A percentile compares a stretch with the other conserved stretches of the same genome.
Conservation (phyloP, 2,113 vertebrate species). For the Saiga tatarica region DNA sequence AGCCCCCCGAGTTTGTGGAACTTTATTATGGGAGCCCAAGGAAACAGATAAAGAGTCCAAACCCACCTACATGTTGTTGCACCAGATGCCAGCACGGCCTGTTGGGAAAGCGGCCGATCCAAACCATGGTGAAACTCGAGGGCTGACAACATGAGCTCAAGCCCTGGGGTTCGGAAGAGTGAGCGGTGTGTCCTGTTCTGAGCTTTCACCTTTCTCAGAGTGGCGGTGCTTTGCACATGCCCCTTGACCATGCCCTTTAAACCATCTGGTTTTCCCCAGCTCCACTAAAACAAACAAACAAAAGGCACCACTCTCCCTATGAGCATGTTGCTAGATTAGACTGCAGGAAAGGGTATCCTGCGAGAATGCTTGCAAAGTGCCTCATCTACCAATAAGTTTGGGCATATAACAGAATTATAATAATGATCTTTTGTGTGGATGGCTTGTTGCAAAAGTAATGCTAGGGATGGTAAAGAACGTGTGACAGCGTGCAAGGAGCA, state of each 20-base stretch:
- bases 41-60: neutral
- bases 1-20: neutral
- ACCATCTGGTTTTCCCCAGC: neutral
- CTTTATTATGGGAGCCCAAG: neutral
- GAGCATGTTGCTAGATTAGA: neutral
- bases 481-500: neutral
- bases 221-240: neutral
- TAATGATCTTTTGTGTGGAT: neutral
- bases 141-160: neutral
- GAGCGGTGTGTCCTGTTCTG: neutral
- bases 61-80: slow-evolving; percentile 3
- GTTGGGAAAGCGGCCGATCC: neutral
- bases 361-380: neutral
- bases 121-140: neutral
- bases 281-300: neutral
- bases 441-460: neutral
- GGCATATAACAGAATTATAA: neutral
- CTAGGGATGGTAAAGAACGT: neutral
- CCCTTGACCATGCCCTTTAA: neutral
- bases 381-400: neutral
- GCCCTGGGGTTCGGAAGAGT: neutral
- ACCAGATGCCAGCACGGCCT: neutral
- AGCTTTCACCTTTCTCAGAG: neutral
- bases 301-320: neutral
- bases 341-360: neutral